Evolutionary conservation across 37 sponge, comb jelly and placozoan species (phyloP).

Genomic region (Lycopodina hypogea): DNA sequence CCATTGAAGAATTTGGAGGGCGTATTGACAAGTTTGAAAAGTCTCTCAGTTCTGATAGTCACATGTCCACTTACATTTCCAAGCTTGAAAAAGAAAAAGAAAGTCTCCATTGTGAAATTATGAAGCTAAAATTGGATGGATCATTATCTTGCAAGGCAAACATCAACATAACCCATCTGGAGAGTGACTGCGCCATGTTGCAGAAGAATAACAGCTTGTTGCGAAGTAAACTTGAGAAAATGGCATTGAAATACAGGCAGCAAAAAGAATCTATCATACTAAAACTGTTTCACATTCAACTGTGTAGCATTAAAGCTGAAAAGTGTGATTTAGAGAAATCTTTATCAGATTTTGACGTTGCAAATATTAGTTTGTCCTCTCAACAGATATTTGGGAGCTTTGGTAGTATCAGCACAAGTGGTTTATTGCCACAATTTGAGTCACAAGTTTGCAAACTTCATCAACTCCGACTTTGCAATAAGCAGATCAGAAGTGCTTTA

Average conservation of each 20-base stretch:
- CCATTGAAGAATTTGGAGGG: conserved; percentile 25
- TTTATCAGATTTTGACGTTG: conserved; percentile 32
- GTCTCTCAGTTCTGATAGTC: conserved; percentile 7
- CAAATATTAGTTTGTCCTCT: background rate
- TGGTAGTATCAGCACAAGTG: background rate
- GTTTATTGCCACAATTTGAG: conserved; percentile 32
- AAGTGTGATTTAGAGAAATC: conserved; percentile 56
- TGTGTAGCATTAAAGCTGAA: conserved; percentile 35
- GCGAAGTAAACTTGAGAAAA: conserved; percentile 24
- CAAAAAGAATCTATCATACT: conserved; percentile 64
- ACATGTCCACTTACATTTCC: conserved; percentile 28
- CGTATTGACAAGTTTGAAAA: conserved; percentile 33
- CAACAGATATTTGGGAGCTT: background rate
- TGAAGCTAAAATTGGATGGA: conserved; percentile 34
- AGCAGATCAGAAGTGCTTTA: conserved; percentile 36
- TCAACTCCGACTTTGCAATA: conserved; percentile 50
- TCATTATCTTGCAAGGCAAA: conserved; percentile 18
- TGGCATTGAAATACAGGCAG: conserved; percentile 34
- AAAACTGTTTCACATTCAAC: conserved; percentile 69
- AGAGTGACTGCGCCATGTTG: conserved; percentile 30
- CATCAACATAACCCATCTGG: conserved; percentile 45
- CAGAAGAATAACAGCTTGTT: conserved; percentile 37
- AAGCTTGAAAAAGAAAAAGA: conserved; percentile 62
- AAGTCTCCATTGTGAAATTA: conserved; percentile 40
- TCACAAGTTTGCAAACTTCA: conserved; percentile 48